phyloP scores from a whole-genome alignment of 2,113 vertebrate species.

The Heliornis fulica region DNA sequence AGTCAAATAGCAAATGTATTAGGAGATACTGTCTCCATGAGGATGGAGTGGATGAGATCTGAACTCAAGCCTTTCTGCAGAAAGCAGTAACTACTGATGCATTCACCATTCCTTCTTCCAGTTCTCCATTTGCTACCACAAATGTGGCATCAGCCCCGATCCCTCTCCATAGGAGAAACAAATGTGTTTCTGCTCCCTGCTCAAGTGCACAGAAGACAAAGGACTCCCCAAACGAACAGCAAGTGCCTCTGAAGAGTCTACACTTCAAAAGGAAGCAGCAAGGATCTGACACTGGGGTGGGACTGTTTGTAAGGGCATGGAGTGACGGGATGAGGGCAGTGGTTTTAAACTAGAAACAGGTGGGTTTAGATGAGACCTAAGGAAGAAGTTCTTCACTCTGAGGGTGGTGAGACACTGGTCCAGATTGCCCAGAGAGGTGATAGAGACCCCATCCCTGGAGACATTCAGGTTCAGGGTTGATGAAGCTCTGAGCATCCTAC shows the following conservation, averaged over 20 bases:
- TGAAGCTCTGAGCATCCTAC: too few species aligned
- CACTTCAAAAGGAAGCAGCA: background rate
- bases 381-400: too few species aligned
- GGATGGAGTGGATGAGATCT: background rate
- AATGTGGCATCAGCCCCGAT: background rate
- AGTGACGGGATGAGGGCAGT: too few species aligned
- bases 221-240: background rate
- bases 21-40: background rate
- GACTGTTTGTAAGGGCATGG: too few species aligned
- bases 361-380: too few species aligned
- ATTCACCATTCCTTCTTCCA: background rate
- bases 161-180: rapidly evolving
- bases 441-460: too few species aligned
- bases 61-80: background rate
- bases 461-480: too few species aligned
- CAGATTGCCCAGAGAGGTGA: too few species aligned
- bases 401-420: too few species aligned
- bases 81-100: background rate
- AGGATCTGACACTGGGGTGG: background rate
- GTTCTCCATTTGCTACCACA: background rate
- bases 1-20: background rate
- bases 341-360: too few species aligned
- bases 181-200: background rate
- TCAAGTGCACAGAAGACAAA: background rate
- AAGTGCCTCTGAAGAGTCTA: background rate